Percentiles rank a stretch among this genome's conserved stretches.
These are phyloP conservation scores for Martes martes DNA, from an alignment of 2,113 vertebrate species.

Conservation along the genomic window DNA sequence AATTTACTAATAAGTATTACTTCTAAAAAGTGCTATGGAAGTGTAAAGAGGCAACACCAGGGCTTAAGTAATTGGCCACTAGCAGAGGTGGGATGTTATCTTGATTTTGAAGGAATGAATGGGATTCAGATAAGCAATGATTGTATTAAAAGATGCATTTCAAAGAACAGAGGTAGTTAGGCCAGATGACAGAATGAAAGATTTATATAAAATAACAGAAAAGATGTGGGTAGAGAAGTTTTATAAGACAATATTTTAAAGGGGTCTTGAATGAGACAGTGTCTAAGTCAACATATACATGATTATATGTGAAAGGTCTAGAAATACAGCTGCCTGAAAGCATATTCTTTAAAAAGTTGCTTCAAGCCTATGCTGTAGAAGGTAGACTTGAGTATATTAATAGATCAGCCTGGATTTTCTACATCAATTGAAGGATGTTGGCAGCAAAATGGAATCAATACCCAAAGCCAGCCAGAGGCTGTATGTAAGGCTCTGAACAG, in stretches of 20 bases:
- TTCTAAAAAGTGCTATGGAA: neutral
- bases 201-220: neutral
- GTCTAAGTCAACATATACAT: neutral
- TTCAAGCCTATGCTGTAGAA: conserved; percentile 43
- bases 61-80: neutral
- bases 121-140: neutral
- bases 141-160: neutral
- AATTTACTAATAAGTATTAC: neutral
- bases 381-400: conserved; percentile 50
- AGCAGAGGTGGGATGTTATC: neutral
- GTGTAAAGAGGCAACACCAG: neutral
- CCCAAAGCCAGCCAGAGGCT: conserved; percentile 56
- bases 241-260: neutral
- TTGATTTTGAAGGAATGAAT: neutral
- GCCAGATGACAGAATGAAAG: neutral
- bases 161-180: neutral
- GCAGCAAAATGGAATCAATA: conserved; percentile 69
- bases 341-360: conserved; percentile 50
- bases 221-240: neutral
- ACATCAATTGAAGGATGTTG: conserved; percentile 62
- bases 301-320: neutral
- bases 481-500: conserved; percentile 44
- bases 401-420: conserved; percentile 64
- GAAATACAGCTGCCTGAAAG: conserved; percentile 11
- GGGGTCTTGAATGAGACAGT: neutral